phyloP scores from a whole-genome alignment of 2,888 invertebrate species.

The Cheilosia grossa region DNA sequence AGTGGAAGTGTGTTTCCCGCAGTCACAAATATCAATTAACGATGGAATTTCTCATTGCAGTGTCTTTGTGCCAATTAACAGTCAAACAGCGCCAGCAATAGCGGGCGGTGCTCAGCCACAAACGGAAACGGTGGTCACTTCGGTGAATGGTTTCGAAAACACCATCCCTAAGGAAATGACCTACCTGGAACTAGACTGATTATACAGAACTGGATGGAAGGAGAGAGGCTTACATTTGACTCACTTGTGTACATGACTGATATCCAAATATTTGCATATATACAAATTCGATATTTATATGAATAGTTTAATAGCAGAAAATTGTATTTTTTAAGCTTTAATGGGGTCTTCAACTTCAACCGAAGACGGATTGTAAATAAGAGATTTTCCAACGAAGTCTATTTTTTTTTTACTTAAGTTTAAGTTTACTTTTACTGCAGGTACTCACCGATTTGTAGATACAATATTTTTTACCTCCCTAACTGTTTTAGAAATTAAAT shows the following conservation, averaged over 20 bases:
- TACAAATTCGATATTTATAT: constrained; percentile 53
- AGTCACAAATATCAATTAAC: neutral
- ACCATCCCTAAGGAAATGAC: constrained; percentile 77
- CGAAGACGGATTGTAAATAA: constrained; percentile 51
- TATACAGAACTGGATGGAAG: neutral
- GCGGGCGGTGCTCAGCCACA: constrained; percentile 72
- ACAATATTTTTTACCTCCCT: neutral
- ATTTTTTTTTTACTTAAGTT: constrained; percentile 28
- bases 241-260: constrained; percentile 68
- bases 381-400: constrained; percentile 4
- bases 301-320: constrained; percentile 10
- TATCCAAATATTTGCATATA: constrained; percentile 57
- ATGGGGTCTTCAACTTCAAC: constrained; percentile 21
- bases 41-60: constrained; percentile 52
- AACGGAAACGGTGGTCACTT: constrained; percentile 69
- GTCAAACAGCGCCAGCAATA: constrained; percentile 37
- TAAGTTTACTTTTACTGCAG: constrained; percentile 43
- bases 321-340: constrained; percentile 65
- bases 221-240: constrained; percentile 69
- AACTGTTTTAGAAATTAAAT: constrained; percentile 6
- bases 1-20: constrained; percentile 47
- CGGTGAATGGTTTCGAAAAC: constrained; percentile 64
- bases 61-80: constrained; percentile 71
- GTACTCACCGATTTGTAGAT: constrained; percentile 26
- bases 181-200: constrained; percentile 78